Percentiles rank a stretch among this genome's conserved stretches.
Conservation (phyloP, 2,797 vertebrate genomes). For the Catostomus latipinnis region DNA sequence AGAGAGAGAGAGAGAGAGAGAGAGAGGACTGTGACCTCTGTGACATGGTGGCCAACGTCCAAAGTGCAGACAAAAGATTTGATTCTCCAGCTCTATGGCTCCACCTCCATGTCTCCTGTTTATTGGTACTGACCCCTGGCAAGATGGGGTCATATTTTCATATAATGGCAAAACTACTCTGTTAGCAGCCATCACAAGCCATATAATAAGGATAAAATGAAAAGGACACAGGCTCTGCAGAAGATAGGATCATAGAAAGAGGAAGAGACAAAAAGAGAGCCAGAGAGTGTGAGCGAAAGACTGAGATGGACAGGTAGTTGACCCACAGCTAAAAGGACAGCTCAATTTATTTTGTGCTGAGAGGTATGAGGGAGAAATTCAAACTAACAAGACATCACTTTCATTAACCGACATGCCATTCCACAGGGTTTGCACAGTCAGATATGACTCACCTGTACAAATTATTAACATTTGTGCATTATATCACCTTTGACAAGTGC, state of each 20-base stretch:
- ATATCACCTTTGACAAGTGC: not conserved
- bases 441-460: conserved; percentile 19
- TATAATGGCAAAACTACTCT: conserved; percentile 79
- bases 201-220: conserved; percentile 77
- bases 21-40: conserved; percentile 47
- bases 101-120: conserved; percentile 78
- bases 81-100: conserved; percentile 74
- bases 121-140: conserved; percentile 77
- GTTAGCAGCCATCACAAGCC: conserved; percentile 72
- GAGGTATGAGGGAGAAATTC: conserved; percentile 31
- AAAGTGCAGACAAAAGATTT: conserved; percentile 76
- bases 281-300: conserved; percentile 17
- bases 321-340: conserved; percentile 48
- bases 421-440: conserved; percentile 12
- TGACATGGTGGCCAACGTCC: conserved; percentile 20
- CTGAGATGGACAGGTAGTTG: conserved; percentile 33
- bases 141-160: conserved; percentile 83
- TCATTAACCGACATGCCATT: conserved; percentile 13
- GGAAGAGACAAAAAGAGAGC: conserved; percentile 30
- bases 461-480: conserved; percentile 22
- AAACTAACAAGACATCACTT: conserved; percentile 33
- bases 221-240: conserved; percentile 57
- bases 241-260: conserved; percentile 27
- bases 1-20: not conserved
- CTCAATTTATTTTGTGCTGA: conserved; percentile 42